Evolutionary conservation across 2,888 invertebrate species (phyloP).

Genomic region (Rhodophaea formosa): DNA sequence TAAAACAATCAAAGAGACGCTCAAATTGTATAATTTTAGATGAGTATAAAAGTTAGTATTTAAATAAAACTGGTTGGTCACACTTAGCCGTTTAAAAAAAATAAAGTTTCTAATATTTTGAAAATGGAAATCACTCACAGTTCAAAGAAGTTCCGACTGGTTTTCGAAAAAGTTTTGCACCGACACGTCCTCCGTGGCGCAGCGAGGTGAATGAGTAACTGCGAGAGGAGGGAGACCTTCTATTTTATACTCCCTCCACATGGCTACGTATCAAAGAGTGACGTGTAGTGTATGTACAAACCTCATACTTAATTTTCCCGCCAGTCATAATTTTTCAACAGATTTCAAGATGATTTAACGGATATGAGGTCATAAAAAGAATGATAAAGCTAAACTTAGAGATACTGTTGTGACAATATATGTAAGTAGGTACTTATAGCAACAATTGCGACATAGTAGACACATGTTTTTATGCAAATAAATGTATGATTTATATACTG

Average conservation of each 20-base stretch:
- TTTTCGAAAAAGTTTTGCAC: background rate
- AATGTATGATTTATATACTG: too few species aligned
- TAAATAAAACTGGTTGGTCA: background rate
- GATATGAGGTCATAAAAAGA: too few species aligned
- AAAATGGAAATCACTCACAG: background rate
- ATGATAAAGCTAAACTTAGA: too few species aligned
- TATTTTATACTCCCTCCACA: conserved; percentile 46
- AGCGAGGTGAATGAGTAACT: conserved; percentile 45
- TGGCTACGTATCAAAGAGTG: conserved; percentile 27
- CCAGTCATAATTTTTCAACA: background rate
- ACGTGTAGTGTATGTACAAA: conserved; percentile 29
- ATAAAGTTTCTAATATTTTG: background rate
- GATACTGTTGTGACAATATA: too few species aligned
- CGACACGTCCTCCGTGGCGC: conserved; percentile 39
- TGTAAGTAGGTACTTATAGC: too few species aligned
- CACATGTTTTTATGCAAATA: too few species aligned
- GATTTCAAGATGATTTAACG: too few species aligned
- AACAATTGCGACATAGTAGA: too few species aligned
- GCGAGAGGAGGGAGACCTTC: conserved; percentile 50
- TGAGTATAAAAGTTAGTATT: too few species aligned
- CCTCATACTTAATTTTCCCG: background rate
- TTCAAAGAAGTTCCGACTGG: background rate
- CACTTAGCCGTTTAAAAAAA: background rate
- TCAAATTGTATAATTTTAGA: too few species aligned
- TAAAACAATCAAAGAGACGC: too few species aligned